phyloP scores from a whole-genome alignment of 2,113 vertebrate species.

The Neolamprologus kungweensis region DNA sequence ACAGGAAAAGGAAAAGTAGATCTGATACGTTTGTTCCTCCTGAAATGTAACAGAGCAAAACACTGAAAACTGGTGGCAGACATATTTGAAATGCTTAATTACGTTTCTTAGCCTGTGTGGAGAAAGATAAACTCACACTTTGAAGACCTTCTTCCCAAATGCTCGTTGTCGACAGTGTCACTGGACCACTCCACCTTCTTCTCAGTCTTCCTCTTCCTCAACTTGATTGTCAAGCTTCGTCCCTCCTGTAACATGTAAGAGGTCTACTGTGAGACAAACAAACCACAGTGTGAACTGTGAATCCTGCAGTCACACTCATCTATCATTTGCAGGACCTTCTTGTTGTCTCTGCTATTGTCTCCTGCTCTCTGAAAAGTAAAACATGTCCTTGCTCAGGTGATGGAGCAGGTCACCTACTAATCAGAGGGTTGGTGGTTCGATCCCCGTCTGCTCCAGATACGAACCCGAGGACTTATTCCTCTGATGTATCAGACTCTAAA shows the following conservation, averaged over 20 bases:
- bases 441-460: fast-evolving
- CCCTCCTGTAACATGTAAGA: constrained; percentile 72
- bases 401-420: background rate
- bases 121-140: constrained; percentile 77
- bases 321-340: background rate
- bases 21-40: background rate
- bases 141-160: constrained; percentile 86
- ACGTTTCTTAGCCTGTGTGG: background rate
- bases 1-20: fast-evolving
- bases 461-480: background rate
- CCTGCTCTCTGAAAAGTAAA: background rate
- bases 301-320: background rate
- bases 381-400: background rate
- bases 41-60: fast-evolving
- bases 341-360: background rate
- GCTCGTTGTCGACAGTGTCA: constrained; percentile 89
- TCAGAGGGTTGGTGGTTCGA: background rate
- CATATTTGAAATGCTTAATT: background rate
- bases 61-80: background rate
- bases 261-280: background rate
- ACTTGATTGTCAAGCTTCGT: constrained; percentile 84
- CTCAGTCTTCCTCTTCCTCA: constrained; percentile 88
- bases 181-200: constrained; percentile 94
- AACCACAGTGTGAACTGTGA: background rate
- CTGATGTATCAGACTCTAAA: background rate